Evolutionary conservation across 1,140 invertebrate species (phyloP).

Genomic region (Pachypeltis micranthus): DNA sequence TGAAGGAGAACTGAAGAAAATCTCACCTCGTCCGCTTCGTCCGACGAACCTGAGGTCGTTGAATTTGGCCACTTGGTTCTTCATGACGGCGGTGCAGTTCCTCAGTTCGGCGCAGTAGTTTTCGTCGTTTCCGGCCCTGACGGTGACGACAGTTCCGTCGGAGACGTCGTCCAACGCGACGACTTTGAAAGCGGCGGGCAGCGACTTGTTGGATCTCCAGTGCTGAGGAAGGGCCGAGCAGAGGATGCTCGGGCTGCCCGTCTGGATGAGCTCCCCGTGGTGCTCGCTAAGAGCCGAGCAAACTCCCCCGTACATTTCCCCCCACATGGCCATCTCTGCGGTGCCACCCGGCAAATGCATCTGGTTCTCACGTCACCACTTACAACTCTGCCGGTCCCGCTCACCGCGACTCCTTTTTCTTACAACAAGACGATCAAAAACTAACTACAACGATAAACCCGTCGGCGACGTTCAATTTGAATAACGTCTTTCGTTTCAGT

Average conservation of each 20-base stretch:
- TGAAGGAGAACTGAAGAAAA: too few species aligned
- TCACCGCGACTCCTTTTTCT: too few species aligned
- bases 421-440: too few species aligned
- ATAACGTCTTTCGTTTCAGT: not conserved
- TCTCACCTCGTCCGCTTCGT: constrained; percentile 74
- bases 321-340: constrained; percentile 39
- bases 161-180: constrained; percentile 79
- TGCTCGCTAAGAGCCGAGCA: constrained; percentile 72
- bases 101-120: constrained; percentile 88
- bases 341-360: constrained; percentile 41
- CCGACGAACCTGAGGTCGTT: constrained; percentile 95
- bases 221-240: constrained; percentile 82
- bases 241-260: constrained; percentile 80
- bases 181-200: constrained; percentile 86
- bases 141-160: constrained; percentile 86
- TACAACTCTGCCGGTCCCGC: too few species aligned
- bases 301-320: constrained; percentile 55
- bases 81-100: constrained; percentile 86
- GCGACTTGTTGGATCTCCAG: constrained; percentile 93
- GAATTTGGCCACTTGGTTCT: constrained; percentile 94
- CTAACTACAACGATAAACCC: too few species aligned
- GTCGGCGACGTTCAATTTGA: too few species aligned
- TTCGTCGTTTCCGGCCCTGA: constrained; percentile 91
- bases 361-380: constrained; percentile 10
- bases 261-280: constrained; percentile 78